A percentile compares a stretch with the other conserved stretches of the same genome.
Evolutionary conservation across 2,797 vertebrate species (phyloP).

Genomic region (Lutjanus campechanus): DNA sequence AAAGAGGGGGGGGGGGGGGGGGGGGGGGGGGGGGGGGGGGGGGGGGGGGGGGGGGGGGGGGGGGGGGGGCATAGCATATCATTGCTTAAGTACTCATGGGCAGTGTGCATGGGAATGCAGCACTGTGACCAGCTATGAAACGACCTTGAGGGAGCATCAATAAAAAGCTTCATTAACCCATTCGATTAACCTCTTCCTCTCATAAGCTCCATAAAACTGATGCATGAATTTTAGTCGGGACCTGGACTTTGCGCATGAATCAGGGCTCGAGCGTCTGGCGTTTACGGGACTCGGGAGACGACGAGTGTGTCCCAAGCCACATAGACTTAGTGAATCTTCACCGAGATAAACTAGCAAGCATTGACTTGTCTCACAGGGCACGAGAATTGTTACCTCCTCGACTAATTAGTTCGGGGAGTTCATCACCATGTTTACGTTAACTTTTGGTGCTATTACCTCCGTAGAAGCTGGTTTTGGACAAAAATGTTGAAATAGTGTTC

Average conservation of each 20-base stretch:
- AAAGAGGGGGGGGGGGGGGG: no score
- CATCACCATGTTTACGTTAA: no score
- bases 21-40: no score
- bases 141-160: constrained; percentile 76
- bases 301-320: neutral
- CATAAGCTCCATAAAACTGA: constrained; percentile 71
- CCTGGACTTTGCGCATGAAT: constrained; percentile 49
- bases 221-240: constrained; percentile 45
- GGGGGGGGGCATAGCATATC: constrained; percentile 11
- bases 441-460: no score
- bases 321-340: constrained; percentile 8
- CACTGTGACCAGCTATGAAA: constrained; percentile 20
- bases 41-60: no score
- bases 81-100: constrained; percentile 1
- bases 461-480: no score
- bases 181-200: constrained; percentile 80
- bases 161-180: constrained; percentile 83
- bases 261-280: constrained; percentile 15
- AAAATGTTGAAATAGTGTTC: no score
- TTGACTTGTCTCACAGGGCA: constrained; percentile 28
- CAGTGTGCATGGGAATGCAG: constrained; percentile 50
- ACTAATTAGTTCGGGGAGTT: constrained; percentile 23
- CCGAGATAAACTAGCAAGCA: constrained; percentile 1
- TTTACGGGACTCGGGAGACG: constrained; percentile 43
- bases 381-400: constrained; percentile 7